These are phyloP conservation scores for Columba livia DNA, from an alignment of 2,113 vertebrate genomes.

Conservation along the genomic window DNA sequence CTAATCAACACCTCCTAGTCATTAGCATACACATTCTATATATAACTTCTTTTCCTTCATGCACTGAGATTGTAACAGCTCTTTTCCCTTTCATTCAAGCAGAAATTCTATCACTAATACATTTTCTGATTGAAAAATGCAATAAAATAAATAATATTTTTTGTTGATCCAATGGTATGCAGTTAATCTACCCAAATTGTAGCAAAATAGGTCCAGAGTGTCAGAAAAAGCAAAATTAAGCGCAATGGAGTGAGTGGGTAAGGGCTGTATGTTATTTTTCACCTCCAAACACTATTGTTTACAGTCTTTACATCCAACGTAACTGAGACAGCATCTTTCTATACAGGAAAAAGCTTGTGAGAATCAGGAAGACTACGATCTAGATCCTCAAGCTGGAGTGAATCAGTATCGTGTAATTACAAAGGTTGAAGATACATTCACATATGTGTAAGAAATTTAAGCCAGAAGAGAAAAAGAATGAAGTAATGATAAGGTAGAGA, in stretches of 20 bases:
- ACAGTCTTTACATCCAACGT: not conserved
- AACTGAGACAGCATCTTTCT: not conserved
- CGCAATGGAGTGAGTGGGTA: not conserved
- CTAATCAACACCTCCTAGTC: slow-evolving; percentile 43
- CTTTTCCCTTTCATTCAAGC: not conserved
- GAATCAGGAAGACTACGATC: not conserved
- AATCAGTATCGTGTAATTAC: not conserved
- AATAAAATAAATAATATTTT: not conserved
- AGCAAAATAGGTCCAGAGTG: not conserved
- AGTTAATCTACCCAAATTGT: not conserved
- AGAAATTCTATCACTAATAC: not conserved
- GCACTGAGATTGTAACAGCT: not conserved
- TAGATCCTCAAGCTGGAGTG: not conserved
- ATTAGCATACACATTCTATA: not conserved
- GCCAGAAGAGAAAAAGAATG: not conserved
- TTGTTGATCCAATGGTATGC: not conserved
- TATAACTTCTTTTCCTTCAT: not conserved
- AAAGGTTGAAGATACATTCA: not conserved
- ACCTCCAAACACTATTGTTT: not conserved
- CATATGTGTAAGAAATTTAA: accelerated
- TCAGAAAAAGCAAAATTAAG: not conserved
- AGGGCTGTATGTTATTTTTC: not conserved
- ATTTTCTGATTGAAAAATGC: not conserved
- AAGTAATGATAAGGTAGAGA: not conserved
- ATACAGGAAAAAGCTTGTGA: not conserved